Percentiles rank a stretch among this genome's conserved stretches.
Evolutionary conservation across 2,113 vertebrate species (phyloP).

Genomic region (Gopherus flavomarginatus): DNA sequence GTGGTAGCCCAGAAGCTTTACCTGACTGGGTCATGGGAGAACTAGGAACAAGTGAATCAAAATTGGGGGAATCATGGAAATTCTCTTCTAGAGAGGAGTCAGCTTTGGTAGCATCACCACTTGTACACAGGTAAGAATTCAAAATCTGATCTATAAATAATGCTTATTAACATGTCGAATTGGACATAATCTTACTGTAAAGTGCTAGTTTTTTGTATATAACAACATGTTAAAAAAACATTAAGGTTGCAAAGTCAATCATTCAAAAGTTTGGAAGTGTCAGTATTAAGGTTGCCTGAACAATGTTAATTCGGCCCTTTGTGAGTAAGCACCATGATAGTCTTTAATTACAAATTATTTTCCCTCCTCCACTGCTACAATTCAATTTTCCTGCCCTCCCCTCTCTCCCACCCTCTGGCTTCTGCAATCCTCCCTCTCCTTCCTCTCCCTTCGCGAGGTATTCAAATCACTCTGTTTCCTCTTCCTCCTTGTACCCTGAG

Average conservation of each 20-base stretch:
- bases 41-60: slow-evolving; percentile 64
- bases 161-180: neutral
- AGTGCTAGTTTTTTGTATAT: neutral
- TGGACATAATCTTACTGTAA: neutral
- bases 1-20: slow-evolving; percentile 62
- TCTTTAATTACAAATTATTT: neutral
- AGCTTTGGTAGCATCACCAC: slow-evolving; percentile 37
- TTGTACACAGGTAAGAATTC: slow-evolving; percentile 65
- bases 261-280: neutral
- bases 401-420: rapidly evolving
- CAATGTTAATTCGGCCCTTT: neutral
- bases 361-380: neutral
- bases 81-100: slow-evolving; percentile 61
- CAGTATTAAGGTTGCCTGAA: neutral
- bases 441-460: neutral
- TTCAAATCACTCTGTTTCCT: neutral
- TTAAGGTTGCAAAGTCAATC: neutral
- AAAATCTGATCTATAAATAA: neutral
- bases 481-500: too few species aligned
- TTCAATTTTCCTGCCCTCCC: neutral
- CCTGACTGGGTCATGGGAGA: slow-evolving; percentile 88
- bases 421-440: neutral
- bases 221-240: neutral
- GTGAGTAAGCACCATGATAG: too few species aligned
- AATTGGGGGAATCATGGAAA: slow-evolving; percentile 68